These are phyloP conservation scores for Silurus glanis DNA, from an alignment of 2,113 vertebrate genomes.

Conservation along the genomic window DNA sequence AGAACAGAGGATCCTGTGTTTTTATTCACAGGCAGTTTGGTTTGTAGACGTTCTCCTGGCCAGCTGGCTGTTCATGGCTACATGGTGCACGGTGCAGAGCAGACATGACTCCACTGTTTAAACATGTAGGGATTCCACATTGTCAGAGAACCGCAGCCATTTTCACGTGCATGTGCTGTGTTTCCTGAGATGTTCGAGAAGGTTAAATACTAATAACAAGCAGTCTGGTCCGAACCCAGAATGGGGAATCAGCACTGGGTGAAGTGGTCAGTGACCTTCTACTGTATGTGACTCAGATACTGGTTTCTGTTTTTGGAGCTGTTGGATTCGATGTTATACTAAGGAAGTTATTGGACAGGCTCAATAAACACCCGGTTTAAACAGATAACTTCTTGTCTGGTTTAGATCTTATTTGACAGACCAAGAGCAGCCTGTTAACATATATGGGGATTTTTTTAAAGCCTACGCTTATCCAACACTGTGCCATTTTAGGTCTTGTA, in stretches of 20 bases:
- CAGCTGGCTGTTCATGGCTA: slow-evolving; percentile 22
- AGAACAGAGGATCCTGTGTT: slow-evolving; percentile 37
- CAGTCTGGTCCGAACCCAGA: not conserved
- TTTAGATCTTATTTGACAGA: not conserved
- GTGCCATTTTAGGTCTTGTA: not conserved
- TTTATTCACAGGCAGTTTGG: slow-evolving; percentile 42
- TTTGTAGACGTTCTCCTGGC: slow-evolving; percentile 23
- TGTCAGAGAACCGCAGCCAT: slow-evolving; percentile 18
- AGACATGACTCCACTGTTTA: slow-evolving; percentile 47
- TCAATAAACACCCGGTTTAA: not conserved
- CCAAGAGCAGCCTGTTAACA: not conserved
- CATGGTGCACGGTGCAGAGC: slow-evolving; percentile 3
- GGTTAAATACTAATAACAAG: not conserved
- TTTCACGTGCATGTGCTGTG: not conserved
- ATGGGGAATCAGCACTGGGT: not conserved
- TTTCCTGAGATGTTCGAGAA: not conserved
- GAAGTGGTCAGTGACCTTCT: not conserved
- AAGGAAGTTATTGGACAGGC: not conserved
- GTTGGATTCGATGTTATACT: not conserved
- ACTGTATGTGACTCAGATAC: not conserved
- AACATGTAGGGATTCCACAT: slow-evolving; percentile 36
- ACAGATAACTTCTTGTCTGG: not conserved
- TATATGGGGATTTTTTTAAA: not conserved
- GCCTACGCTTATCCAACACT: not conserved
- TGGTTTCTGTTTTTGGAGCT: not conserved